phyloP scores from a whole-genome alignment of 2,797 vertebrate genomes.

The Echeneis naucrates region DNA sequence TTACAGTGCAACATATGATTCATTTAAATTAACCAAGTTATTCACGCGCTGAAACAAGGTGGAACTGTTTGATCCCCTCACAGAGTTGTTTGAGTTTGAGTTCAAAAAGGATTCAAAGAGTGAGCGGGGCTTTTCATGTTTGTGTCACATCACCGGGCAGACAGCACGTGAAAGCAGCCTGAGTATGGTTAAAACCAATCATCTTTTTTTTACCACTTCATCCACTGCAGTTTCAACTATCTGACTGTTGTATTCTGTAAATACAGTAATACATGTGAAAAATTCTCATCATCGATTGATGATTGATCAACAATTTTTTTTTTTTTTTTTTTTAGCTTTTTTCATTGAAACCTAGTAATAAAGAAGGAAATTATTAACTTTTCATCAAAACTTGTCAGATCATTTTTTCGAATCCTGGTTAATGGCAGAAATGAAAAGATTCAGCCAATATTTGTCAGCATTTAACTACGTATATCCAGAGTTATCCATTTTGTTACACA shows the following conservation, averaged over 20 bases:
- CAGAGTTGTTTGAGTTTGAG: constrained; percentile 53
- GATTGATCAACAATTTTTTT: too few species aligned
- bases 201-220: neutral
- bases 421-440: neutral
- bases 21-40: constrained; percentile 25
- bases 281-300: neutral
- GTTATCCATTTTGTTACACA: too few species aligned
- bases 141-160: constrained; percentile 25
- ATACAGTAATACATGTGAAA: neutral
- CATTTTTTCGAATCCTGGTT: neutral
- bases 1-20: neutral
- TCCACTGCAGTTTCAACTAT: neutral
- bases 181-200: neutral
- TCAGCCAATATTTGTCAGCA: neutral
- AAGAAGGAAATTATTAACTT: neutral
- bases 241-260: neutral
- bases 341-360: neutral
- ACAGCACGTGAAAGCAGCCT: constrained; percentile 25
- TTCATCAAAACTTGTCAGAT: neutral
- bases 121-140: constrained; percentile 51
- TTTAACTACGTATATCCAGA: neutral
- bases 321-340: too few species aligned
- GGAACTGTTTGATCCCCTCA: constrained; percentile 51
- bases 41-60: neutral
- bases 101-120: constrained; percentile 66